These are phyloP conservation scores for Loxodonta africana DNA, from an alignment of 2,113 vertebrate species.

Conservation along the genomic window DNA sequence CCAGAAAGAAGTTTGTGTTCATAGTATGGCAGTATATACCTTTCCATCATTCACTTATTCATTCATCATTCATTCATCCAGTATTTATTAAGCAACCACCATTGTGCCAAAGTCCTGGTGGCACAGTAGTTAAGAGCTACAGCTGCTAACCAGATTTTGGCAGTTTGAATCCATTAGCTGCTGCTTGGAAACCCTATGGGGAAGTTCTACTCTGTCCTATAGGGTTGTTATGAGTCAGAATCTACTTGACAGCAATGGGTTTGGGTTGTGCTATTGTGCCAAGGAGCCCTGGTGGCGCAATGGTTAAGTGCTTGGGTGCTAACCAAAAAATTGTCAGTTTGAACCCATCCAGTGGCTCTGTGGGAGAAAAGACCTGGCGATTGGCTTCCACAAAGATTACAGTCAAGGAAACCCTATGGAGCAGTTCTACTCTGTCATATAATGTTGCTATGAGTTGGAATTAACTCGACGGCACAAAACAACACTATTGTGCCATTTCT, in stretches of 20 bases:
- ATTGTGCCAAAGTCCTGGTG: background rate
- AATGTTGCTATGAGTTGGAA: background rate
- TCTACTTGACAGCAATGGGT: too few relatives aligned
- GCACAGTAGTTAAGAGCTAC: background rate
- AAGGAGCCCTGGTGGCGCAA: background rate
- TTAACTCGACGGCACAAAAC: background rate
- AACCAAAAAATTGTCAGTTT: background rate
- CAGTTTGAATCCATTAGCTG: background rate
- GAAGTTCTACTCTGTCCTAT: too few relatives aligned
- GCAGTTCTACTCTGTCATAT: background rate
- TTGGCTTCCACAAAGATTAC: background rate
- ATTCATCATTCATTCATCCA: constrained; percentile 39
- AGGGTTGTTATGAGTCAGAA: too few relatives aligned
- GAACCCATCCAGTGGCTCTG: background rate
- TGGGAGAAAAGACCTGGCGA: background rate
- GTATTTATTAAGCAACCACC: constrained; percentile 38
- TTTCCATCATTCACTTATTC: constrained; percentile 19
- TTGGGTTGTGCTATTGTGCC: background rate
- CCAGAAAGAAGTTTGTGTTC: constrained; percentile 25
- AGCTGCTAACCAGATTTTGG: background rate
- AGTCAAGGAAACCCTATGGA: background rate
- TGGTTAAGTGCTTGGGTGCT: background rate
- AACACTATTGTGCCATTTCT: background rate
- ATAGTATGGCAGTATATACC: background rate
- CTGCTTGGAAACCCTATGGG: too few relatives aligned